Base-by-base conservation (phyloP, 2,113 vertebrate genomes). In the Pygathrix nemaeus region DNA sequence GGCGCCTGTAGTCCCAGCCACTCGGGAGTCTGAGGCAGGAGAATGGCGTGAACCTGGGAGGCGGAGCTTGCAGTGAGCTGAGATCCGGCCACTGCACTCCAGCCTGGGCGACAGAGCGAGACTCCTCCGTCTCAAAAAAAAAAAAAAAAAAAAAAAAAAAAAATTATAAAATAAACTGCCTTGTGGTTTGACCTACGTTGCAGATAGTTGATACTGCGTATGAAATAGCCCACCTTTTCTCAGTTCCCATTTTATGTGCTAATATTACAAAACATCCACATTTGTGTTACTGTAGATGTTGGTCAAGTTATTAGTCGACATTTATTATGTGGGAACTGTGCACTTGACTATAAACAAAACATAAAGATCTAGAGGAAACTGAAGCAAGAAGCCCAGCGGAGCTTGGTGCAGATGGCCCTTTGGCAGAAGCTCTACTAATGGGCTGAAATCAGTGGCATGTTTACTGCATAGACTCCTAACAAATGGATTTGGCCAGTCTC, bases 281-380 rank as follows among this genome's bases (percentile, higher is more conserved):
- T 90, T 75, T 92, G 59, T 25, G 30, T 96, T 79, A 61, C 43
- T 85, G 27, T 93, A 79, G 76, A 68, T 35, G 59, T 55, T 20
- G 80, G 64, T 89, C 59, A 81, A 68, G 73, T 95, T 92, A 68
- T 93, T 85, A 75, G 78, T 93, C 79, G 88, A 70, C 92, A 94
- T 95, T 97, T 97, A 97, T 86, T 92, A 93, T 70, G 97, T 97
- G 95, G 95, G 95, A 97, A 78, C 73, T 92, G 81, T 95, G 59
- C 93, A 57, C 73, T 72, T 80, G 48, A 88, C 73, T 88, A n/a
- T 92, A 96, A 96, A 94, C 92, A 97, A 95, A 95, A 73, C 48
- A 25, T 78, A 90, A 96, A 97, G 96, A 79, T 59, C 50, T 4
- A 6, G 80, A n/a, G 52, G 81, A 27, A 48, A 43, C 72, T 16